Percentiles rank a stretch among this genome's conserved stretches.
phyloP scores from a whole-genome alignment of 2,797 vertebrate genomes.

The Melanotaenia nigrans region DNA sequence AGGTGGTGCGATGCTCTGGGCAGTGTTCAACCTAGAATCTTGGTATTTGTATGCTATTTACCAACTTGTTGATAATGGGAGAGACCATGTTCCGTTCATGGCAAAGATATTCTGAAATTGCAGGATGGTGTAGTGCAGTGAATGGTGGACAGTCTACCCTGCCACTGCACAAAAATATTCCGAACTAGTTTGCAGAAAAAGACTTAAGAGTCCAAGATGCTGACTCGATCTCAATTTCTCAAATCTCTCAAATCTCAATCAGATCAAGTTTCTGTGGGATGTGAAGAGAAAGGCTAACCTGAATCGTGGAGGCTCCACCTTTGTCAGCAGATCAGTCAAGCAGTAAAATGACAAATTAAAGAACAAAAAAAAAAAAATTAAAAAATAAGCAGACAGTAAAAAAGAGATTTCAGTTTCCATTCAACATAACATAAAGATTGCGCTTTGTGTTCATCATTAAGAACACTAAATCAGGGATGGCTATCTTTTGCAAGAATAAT shows the following conservation, averaged over 20 bases:
- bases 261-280: neutral
- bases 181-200: neutral
- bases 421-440: neutral
- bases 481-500: neutral
- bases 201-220: too few relatives aligned
- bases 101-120: neutral
- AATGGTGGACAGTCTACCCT: neutral
- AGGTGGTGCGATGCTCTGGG: neutral
- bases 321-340: neutral
- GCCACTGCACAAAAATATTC: neutral
- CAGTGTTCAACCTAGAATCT: neutral
- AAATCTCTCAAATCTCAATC: neutral
- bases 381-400: neutral
- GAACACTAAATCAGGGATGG: neutral
- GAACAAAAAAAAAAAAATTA: neutral
- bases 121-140: too few relatives aligned
- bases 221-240: neutral
- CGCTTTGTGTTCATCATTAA: neutral
- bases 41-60: neutral
- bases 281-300: neutral
- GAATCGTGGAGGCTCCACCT: neutral
- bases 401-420: neutral
- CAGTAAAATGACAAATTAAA: neutral
- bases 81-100: neutral
- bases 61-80: neutral